Percentiles rank a stretch among this genome's conserved stretches.
Evolutionary conservation across 2,797 vertebrate genomes (phyloP).

Genomic region (Pseudomugil tenellus): DNA sequence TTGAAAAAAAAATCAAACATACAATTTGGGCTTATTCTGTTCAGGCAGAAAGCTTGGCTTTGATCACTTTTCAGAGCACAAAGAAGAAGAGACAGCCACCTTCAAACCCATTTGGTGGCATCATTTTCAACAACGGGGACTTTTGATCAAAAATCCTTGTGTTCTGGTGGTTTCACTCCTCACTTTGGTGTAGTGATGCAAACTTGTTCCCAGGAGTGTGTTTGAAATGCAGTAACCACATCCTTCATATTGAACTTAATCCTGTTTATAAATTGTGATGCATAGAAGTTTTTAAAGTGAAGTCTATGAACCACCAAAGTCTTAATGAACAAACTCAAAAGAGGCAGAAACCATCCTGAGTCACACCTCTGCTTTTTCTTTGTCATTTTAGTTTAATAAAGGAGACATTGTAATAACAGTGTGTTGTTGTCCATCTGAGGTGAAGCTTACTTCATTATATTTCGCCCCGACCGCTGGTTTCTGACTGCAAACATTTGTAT

Average conservation of each 20-base stretch:
- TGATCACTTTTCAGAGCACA: constrained; percentile 19
- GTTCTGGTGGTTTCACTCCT: not conserved
- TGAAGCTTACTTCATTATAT: too few species aligned
- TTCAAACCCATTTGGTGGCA: constrained; percentile 23
- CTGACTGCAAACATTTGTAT: too few species aligned
- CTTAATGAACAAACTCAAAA: not conserved
- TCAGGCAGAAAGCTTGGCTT: constrained; percentile 9
- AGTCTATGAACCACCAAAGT: too few species aligned
- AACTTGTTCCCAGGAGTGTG: not conserved
- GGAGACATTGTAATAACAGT: too few species aligned
- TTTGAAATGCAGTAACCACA: not conserved
- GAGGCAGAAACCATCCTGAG: not conserved
- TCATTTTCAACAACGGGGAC: not conserved
- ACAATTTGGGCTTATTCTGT: not conserved
- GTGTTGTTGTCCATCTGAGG: too few species aligned
- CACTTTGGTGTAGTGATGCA: not conserved
- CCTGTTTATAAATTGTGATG: not conserved
- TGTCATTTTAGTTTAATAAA: too few species aligned
- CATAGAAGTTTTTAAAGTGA: not conserved
- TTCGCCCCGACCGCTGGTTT: too few species aligned
- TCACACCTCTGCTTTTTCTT: too few species aligned
- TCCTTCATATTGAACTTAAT: not conserved
- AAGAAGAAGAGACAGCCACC: constrained; percentile 18
- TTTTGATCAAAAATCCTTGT: constrained; percentile 1
- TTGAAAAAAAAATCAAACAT: constrained; percentile 22